phyloP scores from a whole-genome alignment of 2,113 vertebrate genomes.

The Ahaetulla prasina region DNA sequence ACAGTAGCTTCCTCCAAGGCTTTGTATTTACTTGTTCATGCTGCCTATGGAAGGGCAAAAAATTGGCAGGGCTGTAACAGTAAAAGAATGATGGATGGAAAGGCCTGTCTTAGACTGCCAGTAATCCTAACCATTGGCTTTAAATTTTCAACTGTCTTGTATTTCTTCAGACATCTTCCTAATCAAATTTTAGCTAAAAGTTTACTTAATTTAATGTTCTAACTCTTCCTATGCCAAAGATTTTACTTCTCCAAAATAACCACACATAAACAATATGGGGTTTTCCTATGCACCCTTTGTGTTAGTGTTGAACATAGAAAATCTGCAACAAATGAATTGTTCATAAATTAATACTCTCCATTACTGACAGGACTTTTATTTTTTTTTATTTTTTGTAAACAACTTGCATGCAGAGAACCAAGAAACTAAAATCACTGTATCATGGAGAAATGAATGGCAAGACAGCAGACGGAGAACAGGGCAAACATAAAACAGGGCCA shows the following conservation, averaged over 20 bases:
- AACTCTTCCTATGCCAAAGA: slow-evolving; percentile 52
- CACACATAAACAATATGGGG: slow-evolving; percentile 25
- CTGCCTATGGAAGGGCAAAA: slow-evolving; percentile 36
- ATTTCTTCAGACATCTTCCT: slow-evolving; percentile 47
- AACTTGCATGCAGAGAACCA: not conserved
- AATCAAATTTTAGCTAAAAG: slow-evolving; percentile 56
- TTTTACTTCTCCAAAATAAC: slow-evolving; percentile 54
- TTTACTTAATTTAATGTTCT: slow-evolving; percentile 54
- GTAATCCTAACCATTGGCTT: slow-evolving; percentile 19
- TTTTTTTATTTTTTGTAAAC: not conserved
- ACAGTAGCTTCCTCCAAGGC: not conserved
- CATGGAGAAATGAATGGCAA: not conserved
- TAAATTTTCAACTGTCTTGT: slow-evolving; percentile 43
- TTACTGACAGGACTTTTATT: not conserved
- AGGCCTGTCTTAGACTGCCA: slow-evolving; percentile 35
- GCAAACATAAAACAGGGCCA: not conserved
- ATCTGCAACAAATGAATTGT: slow-evolving; percentile 6
- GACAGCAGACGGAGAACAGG: not conserved
- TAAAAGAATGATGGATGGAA: slow-evolving; percentile 51
- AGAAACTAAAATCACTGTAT: not conserved
- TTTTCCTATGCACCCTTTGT: slow-evolving; percentile 32
- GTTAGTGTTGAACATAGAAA: slow-evolving; percentile 26
- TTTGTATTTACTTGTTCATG: slow-evolving; percentile 10
- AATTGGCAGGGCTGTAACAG: slow-evolving; percentile 48
- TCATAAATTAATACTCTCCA: not conserved